Base-by-base conservation (phyloP, 92 coral and sea anemone species). In the Parazoanthus darwini region DNA sequence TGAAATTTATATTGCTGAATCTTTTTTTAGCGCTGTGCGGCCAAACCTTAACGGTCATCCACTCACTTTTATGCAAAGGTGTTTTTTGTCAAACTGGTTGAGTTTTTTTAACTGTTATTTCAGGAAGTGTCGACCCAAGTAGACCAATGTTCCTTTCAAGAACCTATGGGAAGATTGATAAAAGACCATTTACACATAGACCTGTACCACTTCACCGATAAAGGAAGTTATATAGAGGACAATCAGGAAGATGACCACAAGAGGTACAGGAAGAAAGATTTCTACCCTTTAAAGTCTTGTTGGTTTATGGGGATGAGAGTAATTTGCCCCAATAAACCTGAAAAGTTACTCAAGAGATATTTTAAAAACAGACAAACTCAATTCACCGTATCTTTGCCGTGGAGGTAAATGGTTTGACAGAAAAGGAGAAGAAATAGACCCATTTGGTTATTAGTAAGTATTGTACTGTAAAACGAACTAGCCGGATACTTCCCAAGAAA, bases 251-350 rank as follows among this genome's bases (percentile, higher is more conserved):
- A 90, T 14, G 88, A 88, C 48, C 54, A 85, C 2, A 92, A 89
- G 71, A 81, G 70, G 8, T 92, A 94, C 66, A 44, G 68, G 0
- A 91, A 92, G 79, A 73, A 70, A 11, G 96, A 95, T 58, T 90
- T 95, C 82, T 95, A 80, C 82, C 96, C 98, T 48, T 90, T 92
- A 10, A 86, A 86, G 76, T 83, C 92, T 23, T 95, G 98, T 77
- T 79, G 16, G 81, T 93, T 95, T 72, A 91, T 95, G 94, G 96
- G 94, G 1, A 37, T 92, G 38, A 77, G 33, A 59, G 74, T 91
- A 4, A 82, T 36, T 29, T 95, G 98, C 85, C 98, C 98, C 0
- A 86, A 92, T 50, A 89, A 90, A 2, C 91, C 98, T 15, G 82
- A 90, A 90, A 88, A 89, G 15, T 65, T 95, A 8, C 81, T 93